phyloP scores from a whole-genome alignment of 2,888 invertebrate species.

The Euplagia quadripunctaria region DNA sequence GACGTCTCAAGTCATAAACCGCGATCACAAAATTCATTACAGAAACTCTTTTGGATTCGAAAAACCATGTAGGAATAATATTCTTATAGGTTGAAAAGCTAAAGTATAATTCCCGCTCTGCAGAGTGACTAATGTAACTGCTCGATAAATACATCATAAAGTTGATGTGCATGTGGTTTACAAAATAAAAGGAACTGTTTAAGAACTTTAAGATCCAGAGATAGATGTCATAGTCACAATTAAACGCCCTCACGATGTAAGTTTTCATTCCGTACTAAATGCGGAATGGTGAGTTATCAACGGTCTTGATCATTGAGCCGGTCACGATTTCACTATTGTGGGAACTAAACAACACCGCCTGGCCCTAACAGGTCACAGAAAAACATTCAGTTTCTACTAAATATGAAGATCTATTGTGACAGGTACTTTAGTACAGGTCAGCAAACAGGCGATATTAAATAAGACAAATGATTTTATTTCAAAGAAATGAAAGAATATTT shows the following conservation, averaged over 20 bases:
- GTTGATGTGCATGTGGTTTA: slow-evolving; percentile 18
- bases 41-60: no score
- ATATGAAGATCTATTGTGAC: slow-evolving; percentile 32
- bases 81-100: not conserved
- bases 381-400: slow-evolving; percentile 37
- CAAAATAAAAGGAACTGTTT: slow-evolving; percentile 43
- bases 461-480: not conserved
- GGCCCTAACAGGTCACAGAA: slow-evolving; percentile 57
- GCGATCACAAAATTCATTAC: not conserved
- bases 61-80: not conserved
- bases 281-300: slow-evolving; percentile 71
- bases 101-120: not conserved
- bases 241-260: slow-evolving; percentile 72
- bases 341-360: slow-evolving; percentile 67
- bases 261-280: slow-evolving; percentile 63
- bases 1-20: not conserved
- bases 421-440: slow-evolving; percentile 18
- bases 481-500: not conserved
- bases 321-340: slow-evolving; percentile 82
- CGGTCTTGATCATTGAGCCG: slow-evolving; percentile 71
- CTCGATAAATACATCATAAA: not conserved
- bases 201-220: slow-evolving; percentile 58
- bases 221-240: slow-evolving; percentile 66
- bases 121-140: not conserved
- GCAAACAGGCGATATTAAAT: not conserved